Conservation (phyloP, 1,140 invertebrate genomes). For the Mesaphorura yosii region DNA sequence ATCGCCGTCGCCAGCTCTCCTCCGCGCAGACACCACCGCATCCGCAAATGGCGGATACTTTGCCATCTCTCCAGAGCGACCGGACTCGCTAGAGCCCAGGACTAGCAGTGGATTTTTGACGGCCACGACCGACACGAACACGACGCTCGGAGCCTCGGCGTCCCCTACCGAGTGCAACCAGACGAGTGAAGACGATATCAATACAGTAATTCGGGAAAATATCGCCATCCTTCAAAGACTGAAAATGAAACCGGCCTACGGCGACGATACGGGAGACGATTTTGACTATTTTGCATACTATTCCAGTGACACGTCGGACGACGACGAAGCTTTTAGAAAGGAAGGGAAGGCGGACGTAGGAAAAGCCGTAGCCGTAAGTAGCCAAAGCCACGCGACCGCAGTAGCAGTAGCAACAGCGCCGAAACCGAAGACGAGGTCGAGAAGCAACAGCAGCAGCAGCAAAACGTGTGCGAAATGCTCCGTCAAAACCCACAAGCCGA, state of each 20-base stretch:
- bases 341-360: not conserved
- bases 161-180: not conserved
- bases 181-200: constrained; percentile 29
- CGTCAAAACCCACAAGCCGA: not conserved
- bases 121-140: too few species aligned
- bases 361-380: not conserved
- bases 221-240: constrained; percentile 31
- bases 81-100: too few species aligned
- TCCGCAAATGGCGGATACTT: too few species aligned
- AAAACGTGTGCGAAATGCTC: constrained; percentile 7
- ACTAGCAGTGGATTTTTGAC: too few species aligned
- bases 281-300: constrained; percentile 13
- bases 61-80: too few species aligned
- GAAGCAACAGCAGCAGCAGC: constrained; percentile 1
- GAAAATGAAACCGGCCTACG: constrained; percentile 26
- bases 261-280: constrained; percentile 21
- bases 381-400: not conserved
- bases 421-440: not conserved
- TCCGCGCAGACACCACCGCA: too few species aligned
- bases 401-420: not conserved
- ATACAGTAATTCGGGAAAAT: constrained; percentile 28
- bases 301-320: constrained; percentile 6
- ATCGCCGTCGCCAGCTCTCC: too few species aligned
- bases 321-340: not conserved
- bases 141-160: not conserved